Base-by-base conservation (phyloP, 2,113 vertebrate genomes). In the Rafetus swinhoei region DNA sequence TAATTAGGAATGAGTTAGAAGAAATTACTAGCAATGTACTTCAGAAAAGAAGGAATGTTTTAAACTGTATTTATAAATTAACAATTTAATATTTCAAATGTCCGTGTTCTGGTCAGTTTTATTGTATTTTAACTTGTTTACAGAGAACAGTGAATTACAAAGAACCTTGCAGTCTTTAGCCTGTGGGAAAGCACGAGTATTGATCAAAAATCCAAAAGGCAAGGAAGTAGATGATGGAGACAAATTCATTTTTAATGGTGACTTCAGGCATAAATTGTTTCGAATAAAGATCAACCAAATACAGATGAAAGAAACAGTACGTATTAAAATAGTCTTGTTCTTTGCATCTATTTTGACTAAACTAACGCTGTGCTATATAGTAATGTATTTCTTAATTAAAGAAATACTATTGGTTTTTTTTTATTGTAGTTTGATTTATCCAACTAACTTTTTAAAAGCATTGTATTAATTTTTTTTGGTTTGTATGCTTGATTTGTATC, bases 221-320 rank as follows among this genome's bases (percentile, higher is more conserved):
- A 98, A 98, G 92, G 98, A 99, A 69, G 97, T 98, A 7, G 98
- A 98, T 87, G 98, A 99, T 8, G 98, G 98, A 91, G 98, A 99
- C 93, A 98, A 97, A 87, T 98, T 98, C 94, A 86, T 96, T 77
- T 98, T 98, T 81, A 98, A 98, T 24, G 97, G 91, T 45, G 98
- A 98, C 14, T 99, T 99, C 97, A 98, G 98, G 93, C 98, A 99
- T 89, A 98, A 98, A 87, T 88, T 99, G 90, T 99, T 98, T 65
- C 97, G 98, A 95, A 98, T 99, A 94, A 99, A 98, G 97, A 99
- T 99, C 95, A 99, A 99, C 94, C 98, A 99, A 90, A 98, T 99
- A 55, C 98, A 99, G 95, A 98, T 99, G 98, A 98, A 98, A 93
- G 98, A 99, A 96, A 98, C 98, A 1, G 98, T 99, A 97, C 1